phyloP scores from a whole-genome alignment of 1,140 invertebrate genomes.

The Chrysomallon squamiferum region DNA sequence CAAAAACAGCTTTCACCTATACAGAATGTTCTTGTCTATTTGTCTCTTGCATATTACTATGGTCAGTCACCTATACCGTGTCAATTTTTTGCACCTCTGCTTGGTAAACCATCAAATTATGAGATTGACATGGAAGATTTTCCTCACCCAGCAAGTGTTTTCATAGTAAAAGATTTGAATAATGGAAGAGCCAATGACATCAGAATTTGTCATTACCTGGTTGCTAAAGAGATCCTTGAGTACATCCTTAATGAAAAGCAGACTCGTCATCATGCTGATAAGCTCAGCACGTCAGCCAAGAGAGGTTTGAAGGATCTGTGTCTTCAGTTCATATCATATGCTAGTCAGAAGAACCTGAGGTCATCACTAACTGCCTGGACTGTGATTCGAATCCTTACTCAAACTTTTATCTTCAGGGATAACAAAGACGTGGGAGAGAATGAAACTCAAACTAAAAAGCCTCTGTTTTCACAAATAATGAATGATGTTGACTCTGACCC shows the following conservation, averaged over 20 bases:
- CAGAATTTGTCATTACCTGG: constrained; percentile 31
- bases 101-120: constrained; percentile 12
- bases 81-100: constrained; percentile 26
- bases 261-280: neutral
- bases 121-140: constrained; percentile 21
- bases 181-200: constrained; percentile 21
- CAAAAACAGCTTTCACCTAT: neutral
- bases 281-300: constrained; percentile 17
- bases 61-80: constrained; percentile 33
- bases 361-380: constrained; percentile 2
- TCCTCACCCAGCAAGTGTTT: constrained; percentile 17
- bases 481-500: constrained; percentile 19
- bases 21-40: constrained; percentile 23
- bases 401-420: constrained; percentile 29
- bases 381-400: constrained; percentile 18
- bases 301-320: constrained; percentile 19
- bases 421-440: constrained; percentile 18
- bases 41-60: constrained; percentile 37
- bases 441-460: constrained; percentile 4
- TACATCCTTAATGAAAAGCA: constrained; percentile 14
- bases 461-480: constrained; percentile 22
- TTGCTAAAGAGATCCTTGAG: constrained; percentile 45
- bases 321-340: constrained; percentile 19
- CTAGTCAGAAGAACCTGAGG: constrained; percentile 6
- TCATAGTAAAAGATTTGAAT: constrained; percentile 25